phyloP scores from a whole-genome alignment of 2,888 invertebrate genomes.

The Drosophila glabriapex region DNA sequence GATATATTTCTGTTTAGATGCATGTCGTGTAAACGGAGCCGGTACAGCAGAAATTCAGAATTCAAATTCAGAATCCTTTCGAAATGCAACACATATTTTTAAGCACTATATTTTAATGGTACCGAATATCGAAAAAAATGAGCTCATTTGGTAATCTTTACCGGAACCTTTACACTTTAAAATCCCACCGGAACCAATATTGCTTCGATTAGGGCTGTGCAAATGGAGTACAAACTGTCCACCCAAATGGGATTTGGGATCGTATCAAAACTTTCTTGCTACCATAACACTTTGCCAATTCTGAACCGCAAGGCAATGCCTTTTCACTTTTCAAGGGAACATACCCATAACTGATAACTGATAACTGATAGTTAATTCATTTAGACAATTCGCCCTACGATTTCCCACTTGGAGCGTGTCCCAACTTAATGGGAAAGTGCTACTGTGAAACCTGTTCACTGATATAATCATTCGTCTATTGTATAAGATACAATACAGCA shows the following conservation, averaged over 20 bases:
- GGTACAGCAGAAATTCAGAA: background rate
- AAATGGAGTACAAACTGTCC: background rate
- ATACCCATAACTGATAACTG: background rate
- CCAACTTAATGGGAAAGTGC: background rate
- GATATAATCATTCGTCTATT: conserved; percentile 19
- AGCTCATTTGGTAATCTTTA: too few relatives aligned
- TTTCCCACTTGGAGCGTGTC: background rate
- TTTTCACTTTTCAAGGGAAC: background rate
- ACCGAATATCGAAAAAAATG: too few relatives aligned
- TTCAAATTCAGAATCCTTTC: background rate
- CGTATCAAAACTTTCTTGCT: background rate
- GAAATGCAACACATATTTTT: background rate
- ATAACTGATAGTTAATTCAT: background rate
- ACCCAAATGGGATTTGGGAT: background rate
- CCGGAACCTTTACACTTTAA: background rate
- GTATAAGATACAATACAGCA: conserved; percentile 17
- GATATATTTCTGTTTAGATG: background rate
- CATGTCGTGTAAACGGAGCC: too few relatives aligned
- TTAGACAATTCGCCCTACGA: background rate
- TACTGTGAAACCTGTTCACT: conserved; percentile 20
- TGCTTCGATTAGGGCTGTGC: background rate
- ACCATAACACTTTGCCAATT: background rate
- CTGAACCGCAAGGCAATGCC: background rate
- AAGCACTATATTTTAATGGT: background rate
- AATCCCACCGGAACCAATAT: background rate